These are phyloP conservation scores for Phyllostomus hastatus DNA, from an alignment of 2,113 vertebrate species.

Conservation along the genomic window DNA sequence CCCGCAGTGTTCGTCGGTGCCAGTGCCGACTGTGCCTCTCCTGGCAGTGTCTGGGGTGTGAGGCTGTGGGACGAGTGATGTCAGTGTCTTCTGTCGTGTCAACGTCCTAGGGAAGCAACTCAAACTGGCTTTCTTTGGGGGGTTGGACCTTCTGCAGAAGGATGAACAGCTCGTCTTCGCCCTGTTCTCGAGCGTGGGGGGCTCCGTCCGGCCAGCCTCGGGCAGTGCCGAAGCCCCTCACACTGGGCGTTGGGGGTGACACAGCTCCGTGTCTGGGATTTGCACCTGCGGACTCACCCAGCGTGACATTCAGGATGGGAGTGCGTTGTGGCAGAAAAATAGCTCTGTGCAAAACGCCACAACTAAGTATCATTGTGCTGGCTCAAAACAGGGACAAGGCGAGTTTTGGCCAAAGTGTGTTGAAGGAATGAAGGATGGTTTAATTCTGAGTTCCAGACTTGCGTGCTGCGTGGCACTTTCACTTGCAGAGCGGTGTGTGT, in stretches of 20 bases:
- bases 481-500: neutral
- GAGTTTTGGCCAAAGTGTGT: neutral
- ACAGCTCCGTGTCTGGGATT: neutral
- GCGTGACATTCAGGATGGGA: neutral
- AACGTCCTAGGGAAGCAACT: neutral
- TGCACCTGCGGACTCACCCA: neutral
- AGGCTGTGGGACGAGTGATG: neutral
- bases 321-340: neutral
- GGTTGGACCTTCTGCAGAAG: slow-evolving; percentile 1
- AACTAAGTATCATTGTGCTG: neutral
- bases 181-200: neutral
- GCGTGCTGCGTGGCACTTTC: neutral
- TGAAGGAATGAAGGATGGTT: neutral
- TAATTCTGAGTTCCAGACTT: neutral
- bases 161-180: neutral
- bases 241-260: neutral
- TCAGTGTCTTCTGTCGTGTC: neutral
- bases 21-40: neutral
- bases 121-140: neutral
- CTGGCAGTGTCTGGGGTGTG: neutral
- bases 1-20: neutral
- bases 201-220: neutral
- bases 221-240: neutral
- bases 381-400: neutral
- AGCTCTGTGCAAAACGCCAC: neutral